A percentile compares a stretch with the other conserved stretches of the same genome.
phyloP scores from a whole-genome alignment of 53 echinoderm and acorn worm species.

The Stichopus horrens region DNA sequence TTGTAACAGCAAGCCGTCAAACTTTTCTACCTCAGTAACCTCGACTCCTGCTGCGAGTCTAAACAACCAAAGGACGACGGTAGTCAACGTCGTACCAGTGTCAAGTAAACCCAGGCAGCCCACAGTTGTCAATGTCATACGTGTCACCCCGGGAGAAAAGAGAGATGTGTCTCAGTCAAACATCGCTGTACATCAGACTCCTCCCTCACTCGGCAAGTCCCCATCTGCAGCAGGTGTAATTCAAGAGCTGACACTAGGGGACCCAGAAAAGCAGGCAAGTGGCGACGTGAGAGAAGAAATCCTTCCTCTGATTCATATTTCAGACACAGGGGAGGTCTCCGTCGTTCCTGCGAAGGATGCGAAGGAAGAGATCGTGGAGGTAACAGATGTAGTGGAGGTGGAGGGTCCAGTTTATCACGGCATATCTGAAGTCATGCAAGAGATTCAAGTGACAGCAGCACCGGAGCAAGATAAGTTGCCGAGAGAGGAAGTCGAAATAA shows the following conservation, averaged over 20 bases:
- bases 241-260: background rate
- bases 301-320: constrained; percentile 32
- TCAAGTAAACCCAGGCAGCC: background rate
- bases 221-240: background rate
- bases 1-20: background rate
- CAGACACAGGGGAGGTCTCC: constrained; percentile 39
- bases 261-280: background rate
- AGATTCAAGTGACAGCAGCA: constrained; percentile 21
- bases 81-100: constrained; percentile 30
- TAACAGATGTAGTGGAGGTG: constrained; percentile 26
- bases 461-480: background rate
- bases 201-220: background rate
- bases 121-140: constrained; percentile 42
- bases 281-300: background rate
- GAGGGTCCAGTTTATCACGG: constrained; percentile 1
- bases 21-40: background rate
- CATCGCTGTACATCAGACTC: constrained; percentile 32
- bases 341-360: constrained; percentile 9
- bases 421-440: constrained; percentile 15
- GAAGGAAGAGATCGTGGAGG: constrained; percentile 27
- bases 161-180: constrained; percentile 26
- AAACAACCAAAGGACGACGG: background rate
- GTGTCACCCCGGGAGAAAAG: constrained; percentile 36
- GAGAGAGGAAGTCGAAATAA: background rate
- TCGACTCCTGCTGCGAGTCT: background rate